A percentile compares a stretch with the other conserved stretches of the same genome.
These are phyloP conservation scores for Cerceris rybyensis DNA, from an alignment of 2,888 invertebrate species.

Conservation along the genomic window DNA sequence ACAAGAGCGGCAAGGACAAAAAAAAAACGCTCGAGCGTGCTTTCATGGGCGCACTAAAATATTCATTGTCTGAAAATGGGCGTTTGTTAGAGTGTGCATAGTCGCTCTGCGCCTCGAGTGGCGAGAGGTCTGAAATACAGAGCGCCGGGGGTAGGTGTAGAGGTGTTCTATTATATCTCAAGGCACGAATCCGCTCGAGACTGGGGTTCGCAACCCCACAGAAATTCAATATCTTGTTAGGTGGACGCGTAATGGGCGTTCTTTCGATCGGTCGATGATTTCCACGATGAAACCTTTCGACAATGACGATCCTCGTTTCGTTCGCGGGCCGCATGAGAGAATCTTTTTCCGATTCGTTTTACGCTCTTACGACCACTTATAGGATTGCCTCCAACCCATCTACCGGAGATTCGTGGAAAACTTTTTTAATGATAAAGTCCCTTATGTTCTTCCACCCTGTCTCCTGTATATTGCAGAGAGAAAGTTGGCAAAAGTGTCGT, in stretches of 20 bases:
- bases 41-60: conserved; percentile 74
- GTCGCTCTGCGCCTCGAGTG: conserved; percentile 54
- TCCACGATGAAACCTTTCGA: conserved; percentile 38
- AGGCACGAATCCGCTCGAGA: conserved; percentile 64
- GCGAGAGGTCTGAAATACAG: conserved; percentile 54
- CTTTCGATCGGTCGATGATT: conserved; percentile 58
- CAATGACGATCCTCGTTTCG: conserved; percentile 24
- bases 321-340: conserved; percentile 4
- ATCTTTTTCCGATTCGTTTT: conserved; percentile 14
- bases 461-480: background rate
- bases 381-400: background rate
- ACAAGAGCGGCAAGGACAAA: conserved; percentile 54
- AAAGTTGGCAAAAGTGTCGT: conserved; percentile 18
- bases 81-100: conserved; percentile 72
- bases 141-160: conserved; percentile 54
- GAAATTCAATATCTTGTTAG: conserved; percentile 70
- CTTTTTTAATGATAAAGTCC: conserved; percentile 56
- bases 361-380: conserved; percentile 8
- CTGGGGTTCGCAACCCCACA: conserved; percentile 53
- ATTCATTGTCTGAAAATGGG: conserved; percentile 77
- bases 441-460: background rate
- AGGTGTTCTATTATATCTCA: conserved; percentile 71
- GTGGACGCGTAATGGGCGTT: conserved; percentile 56
- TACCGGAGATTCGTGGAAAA: background rate
- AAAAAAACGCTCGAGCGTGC: conserved; percentile 62